Evolutionary conservation across 2,888 invertebrate species (phyloP), one percentile per base, ranked within the genome.

Genomic region (Automeris io): DNA sequence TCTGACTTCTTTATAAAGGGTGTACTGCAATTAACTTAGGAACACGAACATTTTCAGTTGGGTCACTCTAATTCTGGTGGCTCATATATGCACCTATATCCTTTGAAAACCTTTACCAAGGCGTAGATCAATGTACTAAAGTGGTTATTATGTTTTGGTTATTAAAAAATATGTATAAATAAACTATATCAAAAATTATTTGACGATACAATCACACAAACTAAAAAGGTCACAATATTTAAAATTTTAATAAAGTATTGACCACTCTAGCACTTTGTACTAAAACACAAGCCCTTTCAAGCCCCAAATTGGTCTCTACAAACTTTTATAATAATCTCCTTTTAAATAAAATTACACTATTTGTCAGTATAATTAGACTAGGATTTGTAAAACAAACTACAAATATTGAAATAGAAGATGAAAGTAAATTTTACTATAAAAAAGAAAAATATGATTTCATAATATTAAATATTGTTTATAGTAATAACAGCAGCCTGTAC

Each of bases 401-500:
- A 32, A 36, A 18, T 37, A 11, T 13, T 31, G 18, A 18, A 11
- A 5, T 31, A 23, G 21, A 18, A 22, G 12, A 21, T 34, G 22
- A 33, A 12, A 4, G 7, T 8, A 9, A 3, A 13, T 12, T 21
- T 19, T 8, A 22, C 12, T 22, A 29, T 16, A 16, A 32, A 8
- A 23, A 5, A 32, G 18, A 11, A 29, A 2, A 16, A 29, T 7
- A n/a, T 29, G 16, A 16, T 29, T 16, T 7, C 11, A 18, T 7
- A 21, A 16, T 5, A 32, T 31, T 29, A 33, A 40, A 46, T 45
- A 47, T 46, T 47, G 50, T 52, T 46, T 45, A 40, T 33, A 37
- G 26, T 32, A 23, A 31, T 21, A 31, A 32, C 62, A 64, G 74
- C 75, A 68, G 69, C 77, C 77, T 80, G 80, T 81, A 82, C 81